Percentiles rank a stretch among this genome's conserved stretches.
Conservation (phyloP, 2,797 vertebrate genomes). For the Propithecus deckenii region DNA sequence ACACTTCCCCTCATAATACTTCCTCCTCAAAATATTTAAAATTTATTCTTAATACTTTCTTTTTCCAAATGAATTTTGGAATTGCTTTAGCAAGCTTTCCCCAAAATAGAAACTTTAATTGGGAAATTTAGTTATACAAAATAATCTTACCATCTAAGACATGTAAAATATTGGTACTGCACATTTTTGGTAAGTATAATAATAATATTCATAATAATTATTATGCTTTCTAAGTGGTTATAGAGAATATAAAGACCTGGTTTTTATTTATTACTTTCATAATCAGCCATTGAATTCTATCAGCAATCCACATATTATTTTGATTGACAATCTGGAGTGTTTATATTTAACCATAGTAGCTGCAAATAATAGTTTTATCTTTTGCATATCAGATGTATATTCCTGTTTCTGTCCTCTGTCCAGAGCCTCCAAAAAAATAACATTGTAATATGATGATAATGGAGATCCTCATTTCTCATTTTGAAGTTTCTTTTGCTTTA, state of each 20-base stretch:
- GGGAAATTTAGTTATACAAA: neutral
- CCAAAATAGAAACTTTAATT: neutral
- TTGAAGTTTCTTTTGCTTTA: neutral
- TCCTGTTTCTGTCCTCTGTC: neutral
- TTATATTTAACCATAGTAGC: neutral
- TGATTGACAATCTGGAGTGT: neutral
- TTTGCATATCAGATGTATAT: neutral
- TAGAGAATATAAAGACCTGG: neutral
- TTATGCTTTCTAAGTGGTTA: neutral
- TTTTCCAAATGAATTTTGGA: conserved; percentile 8
- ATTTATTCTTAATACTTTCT: neutral
- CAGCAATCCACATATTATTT: neutral
- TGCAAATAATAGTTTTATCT: neutral
- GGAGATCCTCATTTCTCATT: neutral
- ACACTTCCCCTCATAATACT: neutral
- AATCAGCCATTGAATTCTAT: neutral
- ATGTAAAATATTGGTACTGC: neutral
- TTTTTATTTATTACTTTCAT: neutral
- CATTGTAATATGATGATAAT: neutral
- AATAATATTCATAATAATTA: neutral
- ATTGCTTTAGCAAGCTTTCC: neutral
- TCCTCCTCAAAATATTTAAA: neutral
- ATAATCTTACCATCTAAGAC: neutral
- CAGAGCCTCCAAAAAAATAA: neutral
- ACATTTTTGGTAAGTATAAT: neutral